Evolutionary conservation across 2,797 vertebrate genomes (phyloP), one percentile per base, ranked within the genome.

Genomic region (Parotocinclus haroldoi): DNA sequence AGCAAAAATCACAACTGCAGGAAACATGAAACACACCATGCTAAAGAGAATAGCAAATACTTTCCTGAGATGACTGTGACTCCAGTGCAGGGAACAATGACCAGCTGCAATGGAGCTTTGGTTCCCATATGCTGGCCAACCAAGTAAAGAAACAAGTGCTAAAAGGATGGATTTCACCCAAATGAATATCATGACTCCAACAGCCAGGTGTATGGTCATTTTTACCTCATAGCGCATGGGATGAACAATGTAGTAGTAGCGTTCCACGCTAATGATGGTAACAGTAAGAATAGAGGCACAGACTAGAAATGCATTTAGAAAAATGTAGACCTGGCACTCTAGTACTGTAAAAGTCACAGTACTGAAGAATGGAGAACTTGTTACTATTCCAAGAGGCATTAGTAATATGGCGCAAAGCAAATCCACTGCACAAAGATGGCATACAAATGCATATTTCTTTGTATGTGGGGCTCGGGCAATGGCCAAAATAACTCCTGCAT

Each of bases 211-310:
- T n/a, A 93, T 84, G 0, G 93, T 93, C 84, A 96, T 95, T 75
- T 94, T 93, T 14, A 92, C 89, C 73, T 94, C 92, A 0, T 96
- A 96, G 72, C 85, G 90, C 92, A 98, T 89, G 10, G 95, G 95
- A 50, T 96, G 93, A 40, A 94, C 91, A 0, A 98, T 96, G 81
- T 96, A 93, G 78, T 94, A 96, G 82, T 93, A 97, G 12, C 95
- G 87, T 78, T 96, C 95, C 56, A 98, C 89, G 0, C 94, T 95
- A 76, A 98, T 95, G 56, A 92, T 86, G 0, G 92, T 94, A 80
- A 97, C 87, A 48, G 94, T 94, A 60, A 98, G 91, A 73, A 96
- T 95, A 38, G 93, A 95, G 58, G 94, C 93, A 0, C 92, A 92
- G 49, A 95, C 89, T 77, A 98, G 91, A 53, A 89, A 86, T 0